phyloP scores from a whole-genome alignment of 2,113 vertebrate genomes.

The Pseudopipra pipra region DNA sequence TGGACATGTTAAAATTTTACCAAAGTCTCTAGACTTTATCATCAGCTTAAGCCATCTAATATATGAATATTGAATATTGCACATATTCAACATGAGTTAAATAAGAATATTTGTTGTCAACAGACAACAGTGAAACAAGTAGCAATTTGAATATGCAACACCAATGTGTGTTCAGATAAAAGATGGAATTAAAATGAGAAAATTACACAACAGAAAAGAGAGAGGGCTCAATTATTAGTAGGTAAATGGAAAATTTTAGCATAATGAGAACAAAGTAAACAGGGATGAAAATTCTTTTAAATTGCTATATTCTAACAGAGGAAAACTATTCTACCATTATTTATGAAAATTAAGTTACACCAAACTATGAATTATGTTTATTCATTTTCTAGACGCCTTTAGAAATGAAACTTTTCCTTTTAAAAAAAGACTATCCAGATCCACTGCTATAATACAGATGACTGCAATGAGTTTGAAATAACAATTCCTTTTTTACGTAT shows the following conservation, averaged over 20 bases:
- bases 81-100: not conserved
- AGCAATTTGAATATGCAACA: not conserved
- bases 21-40: not conserved
- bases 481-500: not conserved
- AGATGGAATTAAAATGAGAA: not conserved
- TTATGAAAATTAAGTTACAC: not conserved
- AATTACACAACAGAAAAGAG: not conserved
- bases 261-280: not conserved
- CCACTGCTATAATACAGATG: not conserved
- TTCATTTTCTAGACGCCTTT: not conserved
- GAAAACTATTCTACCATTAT: not conserved
- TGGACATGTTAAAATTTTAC: not conserved
- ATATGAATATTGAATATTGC: not conserved
- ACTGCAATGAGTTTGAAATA: not conserved
- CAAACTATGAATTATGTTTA: not conserved
- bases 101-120: not conserved
- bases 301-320: not conserved
- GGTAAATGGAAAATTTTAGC: not conserved
- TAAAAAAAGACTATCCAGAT: not conserved
- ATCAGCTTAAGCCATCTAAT: not conserved
- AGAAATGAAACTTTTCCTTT: not conserved
- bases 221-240: not conserved
- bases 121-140: not conserved
- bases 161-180: not conserved
- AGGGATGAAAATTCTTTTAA: not conserved